These are phyloP conservation scores for Conchocele bisecta DNA, from an alignment of 2,888 invertebrate species.

Conservation along the genomic window DNA sequence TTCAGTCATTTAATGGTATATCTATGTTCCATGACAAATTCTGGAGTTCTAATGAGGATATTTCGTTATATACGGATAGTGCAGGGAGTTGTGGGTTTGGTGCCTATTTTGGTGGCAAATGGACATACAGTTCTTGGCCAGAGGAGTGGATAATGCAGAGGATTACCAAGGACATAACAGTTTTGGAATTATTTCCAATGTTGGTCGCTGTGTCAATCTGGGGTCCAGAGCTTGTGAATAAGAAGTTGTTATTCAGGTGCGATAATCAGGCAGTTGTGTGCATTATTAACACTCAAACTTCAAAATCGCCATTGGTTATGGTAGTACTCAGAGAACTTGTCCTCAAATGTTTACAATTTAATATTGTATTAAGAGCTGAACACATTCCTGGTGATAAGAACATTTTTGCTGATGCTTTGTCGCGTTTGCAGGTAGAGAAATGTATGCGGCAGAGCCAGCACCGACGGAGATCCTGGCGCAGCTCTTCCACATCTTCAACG, in stretches of 20 bases:
- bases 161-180: slow-evolving; percentile 10
- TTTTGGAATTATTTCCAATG: slow-evolving; percentile 13
- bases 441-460: too few relatives aligned
- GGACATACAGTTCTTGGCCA: neutral
- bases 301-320: slow-evolving; percentile 18
- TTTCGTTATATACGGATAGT: too few relatives aligned
- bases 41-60: neutral
- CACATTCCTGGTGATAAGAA: slow-evolving; percentile 21
- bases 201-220: slow-evolving; percentile 8
- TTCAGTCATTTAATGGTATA: neutral
- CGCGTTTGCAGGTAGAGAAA: slow-evolving; percentile 29
- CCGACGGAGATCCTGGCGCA: neutral
- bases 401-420: slow-evolving; percentile 19
- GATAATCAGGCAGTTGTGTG: slow-evolving; percentile 34
- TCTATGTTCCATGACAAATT: neutral
- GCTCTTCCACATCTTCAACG: slow-evolving; percentile 12
- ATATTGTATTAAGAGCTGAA: slow-evolving; percentile 15
- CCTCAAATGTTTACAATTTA: slow-evolving; percentile 2
- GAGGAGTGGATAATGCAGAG: neutral
- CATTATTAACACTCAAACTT: slow-evolving; percentile 19
- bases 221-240: slow-evolving; percentile 2
- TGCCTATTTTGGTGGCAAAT: neutral
- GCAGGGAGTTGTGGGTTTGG: too few relatives aligned
- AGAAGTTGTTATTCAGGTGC: slow-evolving; percentile 10
- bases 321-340: slow-evolving; percentile 10